Evolutionary conservation across 1,140 invertebrate species (phyloP).

Genomic region (Leptinotarsa lineolata): DNA sequence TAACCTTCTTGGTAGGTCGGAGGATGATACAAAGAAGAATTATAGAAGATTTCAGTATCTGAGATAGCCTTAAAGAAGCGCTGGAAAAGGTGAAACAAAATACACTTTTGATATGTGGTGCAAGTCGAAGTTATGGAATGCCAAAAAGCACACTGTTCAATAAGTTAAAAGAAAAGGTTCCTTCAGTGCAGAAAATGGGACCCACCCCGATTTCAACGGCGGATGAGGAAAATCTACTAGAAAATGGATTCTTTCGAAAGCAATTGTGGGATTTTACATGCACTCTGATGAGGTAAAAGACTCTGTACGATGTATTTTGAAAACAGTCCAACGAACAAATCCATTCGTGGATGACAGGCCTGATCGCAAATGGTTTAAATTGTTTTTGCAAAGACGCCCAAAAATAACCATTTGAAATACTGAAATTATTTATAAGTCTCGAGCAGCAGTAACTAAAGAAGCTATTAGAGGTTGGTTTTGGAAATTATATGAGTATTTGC

Average conservation of each 20-base stretch:
- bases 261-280: constrained; percentile 50
- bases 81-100: neutral
- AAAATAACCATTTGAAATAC: neutral
- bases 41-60: constrained; percentile 1
- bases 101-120: constrained; percentile 9
- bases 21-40: neutral
- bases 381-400: neutral
- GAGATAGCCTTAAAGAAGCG: neutral
- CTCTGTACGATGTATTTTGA: constrained; percentile 52
- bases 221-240: constrained; percentile 47
- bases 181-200: constrained; percentile 45
- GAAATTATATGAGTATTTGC: neutral
- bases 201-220: constrained; percentile 39
- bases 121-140: constrained; percentile 44
- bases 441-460: constrained; percentile 13
- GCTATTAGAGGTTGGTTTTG: neutral
- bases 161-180: constrained; percentile 44
- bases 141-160: constrained; percentile 47
- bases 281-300: constrained; percentile 48
- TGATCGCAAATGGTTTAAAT: constrained; percentile 40
- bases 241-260: constrained; percentile 52
- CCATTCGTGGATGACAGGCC: constrained; percentile 38
- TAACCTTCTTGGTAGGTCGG: too few species aligned
- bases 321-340: constrained; percentile 10
- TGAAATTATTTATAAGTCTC: neutral